Base-by-base conservation (phyloP, 2,113 vertebrate genomes). In the Casuarius casuarius region DNA sequence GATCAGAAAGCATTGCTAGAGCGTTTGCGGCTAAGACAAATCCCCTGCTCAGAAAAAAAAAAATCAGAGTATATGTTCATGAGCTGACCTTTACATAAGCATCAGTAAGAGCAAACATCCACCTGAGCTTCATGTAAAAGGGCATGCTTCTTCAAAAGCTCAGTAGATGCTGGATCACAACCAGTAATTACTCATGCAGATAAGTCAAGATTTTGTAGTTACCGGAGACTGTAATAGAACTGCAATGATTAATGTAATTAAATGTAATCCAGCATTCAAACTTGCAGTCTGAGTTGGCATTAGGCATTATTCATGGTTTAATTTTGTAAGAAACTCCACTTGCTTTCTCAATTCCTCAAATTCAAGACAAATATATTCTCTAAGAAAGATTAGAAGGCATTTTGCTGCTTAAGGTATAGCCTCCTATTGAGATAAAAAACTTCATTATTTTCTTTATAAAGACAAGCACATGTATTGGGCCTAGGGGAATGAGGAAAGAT, bases 191-290 rank as follows among this genome's bases (percentile, higher is more conserved):
- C 71, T 84, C 49, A 87, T 48, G 35, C 17, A 89, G 56, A 4
- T 59, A 90, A 76, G n/a, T 84, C 42, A 90, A 90, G 76, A 48
- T 81, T 88, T 86, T 81, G 11, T 72, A 1, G 4, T 68, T 78
- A 51, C 33, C 23, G 22, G 22, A 87, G 22, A 61, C 38, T 67
- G 61, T 83, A 92, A 67, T 35, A 86, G 46, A 94, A 81, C 56
- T 8, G 56, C 73, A 81, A 5, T 84, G 42, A 94, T 84, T 83
- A 92, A 84, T 61, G 51, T 72, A 88, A 95, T 88, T 88, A 96
- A 77, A 28, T 65, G 14, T 67, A 94, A 97, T 75, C n/a, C 56
- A 90, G n/a, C 22, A 19, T 63, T 82, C 48, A 93, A 46, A 38
- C 52, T 91, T 80, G 48, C 58, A 68, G 33, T 71, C 42, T 68